Conservation (phyloP, 1,140 invertebrate genomes). For the Drosophila busckii region DNA sequence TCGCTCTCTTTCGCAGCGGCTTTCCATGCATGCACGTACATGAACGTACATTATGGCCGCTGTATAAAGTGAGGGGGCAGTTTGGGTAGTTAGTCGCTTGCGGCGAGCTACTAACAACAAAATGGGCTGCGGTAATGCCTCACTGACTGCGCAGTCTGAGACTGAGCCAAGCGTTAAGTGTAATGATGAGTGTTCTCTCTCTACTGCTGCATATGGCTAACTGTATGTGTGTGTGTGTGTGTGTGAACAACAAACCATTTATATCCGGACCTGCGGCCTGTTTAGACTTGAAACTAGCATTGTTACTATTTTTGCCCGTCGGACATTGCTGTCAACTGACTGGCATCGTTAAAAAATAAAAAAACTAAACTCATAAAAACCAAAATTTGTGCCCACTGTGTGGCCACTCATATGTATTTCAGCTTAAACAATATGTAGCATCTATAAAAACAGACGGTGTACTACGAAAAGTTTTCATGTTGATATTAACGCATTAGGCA, state of each 20-base stretch:
- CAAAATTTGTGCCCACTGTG: conserved; percentile 55
- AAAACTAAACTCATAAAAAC: conserved; percentile 60
- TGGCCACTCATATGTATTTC: not conserved
- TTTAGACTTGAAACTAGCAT: conserved; percentile 69
- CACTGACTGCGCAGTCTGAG: conserved; percentile 48
- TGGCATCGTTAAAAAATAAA: conserved; percentile 65
- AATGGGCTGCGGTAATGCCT: conserved; percentile 73
- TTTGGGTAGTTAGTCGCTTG: conserved; percentile 69
- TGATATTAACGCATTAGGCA: conserved; percentile 74
- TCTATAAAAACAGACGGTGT: conserved; percentile 5
- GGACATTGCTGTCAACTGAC: conserved; percentile 34
- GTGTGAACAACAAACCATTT: conserved; percentile 70
- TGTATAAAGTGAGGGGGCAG: conserved; percentile 30
- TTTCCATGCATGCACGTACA: conserved; percentile 39
- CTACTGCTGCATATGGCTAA: conserved; percentile 25
- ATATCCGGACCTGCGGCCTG: conserved; percentile 74
- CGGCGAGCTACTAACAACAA: conserved; percentile 72
- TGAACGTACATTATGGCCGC: conserved; percentile 43
- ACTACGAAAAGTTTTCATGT: conserved; percentile 25
- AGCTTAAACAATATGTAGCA: conserved; percentile 8
- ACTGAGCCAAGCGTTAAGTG: conserved; percentile 70
- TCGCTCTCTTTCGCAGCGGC: conserved; percentile 1
- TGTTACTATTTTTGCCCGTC: conserved; percentile 21
- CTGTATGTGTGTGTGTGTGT: conserved; percentile 16
- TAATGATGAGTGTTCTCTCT: conserved; percentile 65